Percentiles rank a stretch among this genome's conserved stretches.
Evolutionary conservation across 2,113 vertebrate genomes (phyloP).

Genomic region (Apodemus sylvaticus): DNA sequence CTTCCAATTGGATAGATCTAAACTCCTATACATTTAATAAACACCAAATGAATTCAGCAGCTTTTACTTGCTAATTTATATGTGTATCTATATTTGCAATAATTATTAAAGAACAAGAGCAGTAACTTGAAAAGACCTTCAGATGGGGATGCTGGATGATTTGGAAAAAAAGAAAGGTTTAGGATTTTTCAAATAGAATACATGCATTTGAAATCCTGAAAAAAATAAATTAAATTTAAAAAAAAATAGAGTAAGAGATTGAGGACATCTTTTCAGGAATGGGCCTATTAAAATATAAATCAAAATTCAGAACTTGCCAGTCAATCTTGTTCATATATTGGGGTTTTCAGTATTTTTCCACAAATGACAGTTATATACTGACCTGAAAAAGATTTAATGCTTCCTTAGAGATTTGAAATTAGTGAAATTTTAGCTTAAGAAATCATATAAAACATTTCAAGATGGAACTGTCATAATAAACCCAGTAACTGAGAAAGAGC

Average conservation of each 20-base stretch:
- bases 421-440: background rate
- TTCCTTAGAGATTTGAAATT: background rate
- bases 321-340: background rate
- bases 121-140: background rate
- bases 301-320: background rate
- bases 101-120: background rate
- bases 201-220: background rate
- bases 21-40: background rate
- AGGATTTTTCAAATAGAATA: background rate
- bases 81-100: background rate
- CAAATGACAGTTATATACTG: background rate
- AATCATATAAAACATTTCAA: background rate
- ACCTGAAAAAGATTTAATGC: background rate
- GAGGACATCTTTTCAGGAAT: background rate
- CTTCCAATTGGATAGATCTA: accelerated
- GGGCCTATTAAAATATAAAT: background rate
- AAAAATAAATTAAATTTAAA: background rate
- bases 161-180: background rate
- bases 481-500: background rate
- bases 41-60: background rate
- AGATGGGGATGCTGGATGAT: accelerated
- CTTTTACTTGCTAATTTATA: background rate
- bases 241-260: background rate
- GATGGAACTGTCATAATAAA: background rate
- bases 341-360: background rate